These are phyloP conservation scores for Hyla sarda DNA, from an alignment of 2,113 vertebrate species.

Conservation along the genomic window DNA sequence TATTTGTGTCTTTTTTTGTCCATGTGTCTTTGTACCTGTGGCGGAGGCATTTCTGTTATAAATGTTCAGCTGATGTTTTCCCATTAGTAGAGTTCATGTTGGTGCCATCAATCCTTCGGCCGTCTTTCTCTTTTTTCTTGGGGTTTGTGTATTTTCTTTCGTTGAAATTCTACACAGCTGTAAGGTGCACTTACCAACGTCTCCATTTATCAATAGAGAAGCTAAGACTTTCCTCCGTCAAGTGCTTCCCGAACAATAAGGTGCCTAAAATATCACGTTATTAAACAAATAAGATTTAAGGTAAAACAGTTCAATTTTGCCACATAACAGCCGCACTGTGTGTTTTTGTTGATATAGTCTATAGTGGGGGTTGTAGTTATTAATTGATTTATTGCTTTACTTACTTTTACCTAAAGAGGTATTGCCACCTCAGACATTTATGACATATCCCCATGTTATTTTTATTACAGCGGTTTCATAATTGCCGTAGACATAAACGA, in stretches of 20 bases:
- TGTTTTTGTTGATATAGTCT: too few species aligned
- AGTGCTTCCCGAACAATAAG: neutral
- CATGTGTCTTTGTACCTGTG: neutral
- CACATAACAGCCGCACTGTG: too few species aligned
- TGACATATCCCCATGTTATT: too few species aligned
- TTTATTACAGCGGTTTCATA: too few species aligned
- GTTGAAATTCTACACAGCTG: neutral
- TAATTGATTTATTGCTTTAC: too few species aligned
- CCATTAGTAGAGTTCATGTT: neutral
- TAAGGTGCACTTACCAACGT: slow-evolving; percentile 7
- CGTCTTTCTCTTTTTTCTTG: neutral
- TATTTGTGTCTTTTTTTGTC: neutral
- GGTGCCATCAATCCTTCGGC: neutral
- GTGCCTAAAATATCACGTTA: neutral
- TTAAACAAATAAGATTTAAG: too few species aligned
- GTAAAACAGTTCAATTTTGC: too few species aligned
- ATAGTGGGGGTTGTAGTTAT: too few species aligned
- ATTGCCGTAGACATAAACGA: too few species aligned
- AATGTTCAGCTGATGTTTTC: neutral
- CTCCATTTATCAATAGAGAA: neutral
- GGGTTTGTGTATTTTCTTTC: neutral
- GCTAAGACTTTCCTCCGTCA: neutral
- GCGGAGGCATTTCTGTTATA: neutral
- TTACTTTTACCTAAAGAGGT: too few species aligned
- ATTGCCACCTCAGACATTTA: too few species aligned